Conservation (phyloP, 2,888 invertebrate species). For the Amphipyra tragopoginis region DNA sequence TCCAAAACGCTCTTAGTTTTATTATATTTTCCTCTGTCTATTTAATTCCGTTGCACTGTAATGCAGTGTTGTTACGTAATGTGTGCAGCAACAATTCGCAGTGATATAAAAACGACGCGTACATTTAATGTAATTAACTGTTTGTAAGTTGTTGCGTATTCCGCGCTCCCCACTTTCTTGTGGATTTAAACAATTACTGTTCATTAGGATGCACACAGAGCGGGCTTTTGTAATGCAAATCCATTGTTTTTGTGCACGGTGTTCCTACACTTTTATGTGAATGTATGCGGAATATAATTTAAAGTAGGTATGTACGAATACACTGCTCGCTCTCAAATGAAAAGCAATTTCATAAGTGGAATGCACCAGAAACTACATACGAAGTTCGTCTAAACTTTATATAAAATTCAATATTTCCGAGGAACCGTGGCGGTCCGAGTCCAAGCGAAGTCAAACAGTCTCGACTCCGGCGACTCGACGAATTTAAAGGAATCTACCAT, state of each 20-base stretch:
- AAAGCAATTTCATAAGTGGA: conserved; percentile 76
- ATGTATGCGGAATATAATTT: conserved; percentile 57
- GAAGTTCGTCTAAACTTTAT: conserved; percentile 67
- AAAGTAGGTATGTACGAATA: conserved; percentile 32
- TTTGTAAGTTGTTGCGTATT: conserved; percentile 71
- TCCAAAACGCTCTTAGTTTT: conserved; percentile 7
- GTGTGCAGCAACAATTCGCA: conserved; percentile 15
- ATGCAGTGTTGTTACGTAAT: conserved; percentile 25
- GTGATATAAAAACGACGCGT: conserved; percentile 62
- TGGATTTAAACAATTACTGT: conserved; percentile 83
- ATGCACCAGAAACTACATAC: conserved; percentile 59
- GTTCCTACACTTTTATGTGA: conserved; percentile 55
- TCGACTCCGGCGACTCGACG: conserved; percentile 60
- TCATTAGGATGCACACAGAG: conserved; percentile 78
- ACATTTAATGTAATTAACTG: conserved; percentile 74
- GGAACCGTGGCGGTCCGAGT: conserved; percentile 50
- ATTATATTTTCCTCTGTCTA: conserved; percentile 13
- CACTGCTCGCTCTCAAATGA: conserved; percentile 56
- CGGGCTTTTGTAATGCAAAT: conserved; percentile 82
- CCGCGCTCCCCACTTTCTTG: conserved; percentile 72
- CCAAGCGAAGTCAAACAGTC: conserved; percentile 65
- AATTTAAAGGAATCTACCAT: conserved; percentile 74
- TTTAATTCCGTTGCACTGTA: conserved; percentile 22
- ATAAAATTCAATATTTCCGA: conserved; percentile 78
- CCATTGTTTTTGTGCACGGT: conserved; percentile 74